These are phyloP conservation scores for Hypsopygia costalis DNA, from an alignment of 2,888 invertebrate genomes.

Conservation along the genomic window DNA sequence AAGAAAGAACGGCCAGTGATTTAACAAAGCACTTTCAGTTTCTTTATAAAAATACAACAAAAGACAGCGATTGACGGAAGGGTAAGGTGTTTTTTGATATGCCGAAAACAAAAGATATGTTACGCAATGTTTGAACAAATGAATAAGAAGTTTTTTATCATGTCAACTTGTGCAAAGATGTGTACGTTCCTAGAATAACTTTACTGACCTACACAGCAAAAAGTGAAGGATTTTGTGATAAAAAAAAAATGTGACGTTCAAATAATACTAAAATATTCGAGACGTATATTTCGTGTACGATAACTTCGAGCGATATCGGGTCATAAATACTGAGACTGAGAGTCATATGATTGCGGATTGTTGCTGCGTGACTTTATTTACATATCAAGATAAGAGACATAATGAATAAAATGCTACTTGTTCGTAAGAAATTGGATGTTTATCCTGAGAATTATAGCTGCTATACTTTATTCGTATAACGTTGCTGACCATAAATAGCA, in stretches of 20 bases:
- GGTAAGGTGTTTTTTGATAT: slow-evolving; percentile 74
- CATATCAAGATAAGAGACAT: slow-evolving; percentile 5
- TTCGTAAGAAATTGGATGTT: not conserved
- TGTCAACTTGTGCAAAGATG: slow-evolving; percentile 21
- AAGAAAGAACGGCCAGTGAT: slow-evolving; percentile 41
- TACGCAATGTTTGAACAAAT: slow-evolving; percentile 57
- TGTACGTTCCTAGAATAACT: slow-evolving; percentile 40
- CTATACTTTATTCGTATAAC: not conserved
- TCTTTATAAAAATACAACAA: slow-evolving; percentile 62
- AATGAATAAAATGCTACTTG: slow-evolving; percentile 9
- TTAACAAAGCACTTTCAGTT: slow-evolving; percentile 76
- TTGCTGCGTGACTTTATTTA: slow-evolving; percentile 8
- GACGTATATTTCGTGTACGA: slow-evolving; percentile 14
- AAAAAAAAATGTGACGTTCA: slow-evolving; percentile 27
- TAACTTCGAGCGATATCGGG: slow-evolving; percentile 25
- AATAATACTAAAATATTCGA: slow-evolving; percentile 26
- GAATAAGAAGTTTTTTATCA: slow-evolving; percentile 38
- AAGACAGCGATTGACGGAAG: slow-evolving; percentile 38
- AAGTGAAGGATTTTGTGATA: slow-evolving; percentile 37
- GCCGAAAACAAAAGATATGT: slow-evolving; percentile 51
- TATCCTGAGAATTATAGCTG: not conserved
- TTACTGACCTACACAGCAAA: slow-evolving; percentile 30
- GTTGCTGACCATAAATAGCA: not conserved
- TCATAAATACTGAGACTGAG: slow-evolving; percentile 24
- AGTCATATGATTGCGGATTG: not conserved